Evolutionary conservation across 2,113 vertebrate species (phyloP).

Genomic region (Gnathonemus echidnorhynchus): DNA sequence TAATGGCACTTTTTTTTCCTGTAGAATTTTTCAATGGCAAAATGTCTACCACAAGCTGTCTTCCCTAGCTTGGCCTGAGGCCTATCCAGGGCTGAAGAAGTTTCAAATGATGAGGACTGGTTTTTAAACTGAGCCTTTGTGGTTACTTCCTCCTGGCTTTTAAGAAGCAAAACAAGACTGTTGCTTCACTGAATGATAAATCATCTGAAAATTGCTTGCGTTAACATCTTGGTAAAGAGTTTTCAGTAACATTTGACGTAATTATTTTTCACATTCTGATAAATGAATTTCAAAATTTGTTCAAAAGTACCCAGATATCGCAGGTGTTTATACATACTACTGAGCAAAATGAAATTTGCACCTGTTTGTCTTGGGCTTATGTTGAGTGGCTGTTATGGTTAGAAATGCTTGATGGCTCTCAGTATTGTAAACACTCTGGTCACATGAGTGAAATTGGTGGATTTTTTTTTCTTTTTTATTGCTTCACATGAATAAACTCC

Average conservation of each 20-base stretch:
- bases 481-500: neutral
- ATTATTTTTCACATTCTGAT: neutral
- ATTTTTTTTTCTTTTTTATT: conserved; percentile 1
- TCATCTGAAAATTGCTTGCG: neutral
- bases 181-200: neutral
- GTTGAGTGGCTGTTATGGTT: neutral
- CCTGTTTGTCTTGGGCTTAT: neutral
- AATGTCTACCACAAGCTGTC: neutral
- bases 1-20: neutral
- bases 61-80: neutral
- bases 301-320: neutral
- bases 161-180: neutral
- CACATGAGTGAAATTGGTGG: conserved; percentile 19
- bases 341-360: neutral
- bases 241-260: neutral
- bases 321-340: neutral
- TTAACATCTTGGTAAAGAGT: neutral
- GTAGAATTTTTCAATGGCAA: neutral
- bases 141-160: neutral
- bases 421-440: conserved; percentile 9
- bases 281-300: neutral
- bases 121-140: neutral
- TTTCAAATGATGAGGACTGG: neutral
- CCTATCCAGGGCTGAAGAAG: neutral
- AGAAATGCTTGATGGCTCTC: neutral